A percentile compares a stretch with the other conserved stretches of the same genome.
phyloP scores from a whole-genome alignment of 2,888 invertebrate genomes.

The Orchesella flavescens region DNA sequence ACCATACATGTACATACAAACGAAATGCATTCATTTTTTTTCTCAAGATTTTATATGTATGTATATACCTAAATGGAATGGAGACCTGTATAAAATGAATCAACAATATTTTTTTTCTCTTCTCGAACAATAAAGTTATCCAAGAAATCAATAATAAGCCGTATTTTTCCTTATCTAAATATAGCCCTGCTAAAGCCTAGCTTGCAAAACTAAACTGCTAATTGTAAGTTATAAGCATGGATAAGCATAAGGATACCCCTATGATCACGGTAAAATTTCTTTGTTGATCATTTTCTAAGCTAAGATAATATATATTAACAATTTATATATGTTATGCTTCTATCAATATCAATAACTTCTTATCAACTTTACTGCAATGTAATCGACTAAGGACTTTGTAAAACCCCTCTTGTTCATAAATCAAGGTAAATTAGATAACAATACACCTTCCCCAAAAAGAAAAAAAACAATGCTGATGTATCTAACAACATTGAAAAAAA shows the following conservation, averaged over 20 bases:
- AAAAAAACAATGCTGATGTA: conserved; percentile 7
- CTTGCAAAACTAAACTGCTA: neutral
- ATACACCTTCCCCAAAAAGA: conserved; percentile 26
- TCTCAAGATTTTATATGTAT: too few species aligned
- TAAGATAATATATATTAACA: neutral
- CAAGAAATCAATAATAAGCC: conserved; percentile 1
- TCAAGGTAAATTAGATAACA: conserved; percentile 57
- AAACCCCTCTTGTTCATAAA: conserved; percentile 51
- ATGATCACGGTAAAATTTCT: conserved; percentile 15
- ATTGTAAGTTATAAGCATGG: conserved; percentile 18
- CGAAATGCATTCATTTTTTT: neutral
- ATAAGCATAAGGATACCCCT: conserved; percentile 56
- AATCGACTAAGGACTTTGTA: conserved; percentile 11
- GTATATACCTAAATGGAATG: neutral
- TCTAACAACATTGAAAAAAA: neutral
- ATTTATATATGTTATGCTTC: neutral
- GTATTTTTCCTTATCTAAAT: neutral
- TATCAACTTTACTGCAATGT: conserved; percentile 10
- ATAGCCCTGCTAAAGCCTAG: neutral
- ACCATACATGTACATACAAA: neutral
- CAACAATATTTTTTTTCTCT: neutral
- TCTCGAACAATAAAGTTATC: conserved; percentile 5
- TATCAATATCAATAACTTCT: conserved; percentile 28
- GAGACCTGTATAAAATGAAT: neutral
- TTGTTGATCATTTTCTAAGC: neutral